phyloP scores from a whole-genome alignment of 1,140 invertebrate genomes.

The Diachasmimorpha longicaudata region DNA sequence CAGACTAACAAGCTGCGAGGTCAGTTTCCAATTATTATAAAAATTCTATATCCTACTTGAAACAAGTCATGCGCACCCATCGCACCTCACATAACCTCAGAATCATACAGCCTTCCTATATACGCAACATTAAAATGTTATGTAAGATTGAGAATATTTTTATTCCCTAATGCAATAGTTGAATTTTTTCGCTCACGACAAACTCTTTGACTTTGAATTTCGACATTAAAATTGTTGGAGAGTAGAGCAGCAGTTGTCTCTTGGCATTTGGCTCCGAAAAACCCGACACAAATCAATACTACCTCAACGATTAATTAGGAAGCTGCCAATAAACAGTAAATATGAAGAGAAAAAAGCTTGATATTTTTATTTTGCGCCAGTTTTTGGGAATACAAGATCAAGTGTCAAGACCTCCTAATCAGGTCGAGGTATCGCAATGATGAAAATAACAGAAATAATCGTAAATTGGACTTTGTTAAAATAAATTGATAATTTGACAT shows the following conservation, averaged over 20 bases:
- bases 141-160: conserved; percentile 25
- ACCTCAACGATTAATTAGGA: no score
- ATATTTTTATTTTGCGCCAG: no score
- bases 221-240: not conserved
- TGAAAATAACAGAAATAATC: not conserved
- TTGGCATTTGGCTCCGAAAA: no score
- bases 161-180: not conserved
- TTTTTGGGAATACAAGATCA: no score
- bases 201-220: not conserved
- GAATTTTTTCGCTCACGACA: not conserved
- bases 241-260: no score
- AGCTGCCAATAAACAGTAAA: no score
- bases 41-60: not conserved
- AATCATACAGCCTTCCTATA: conserved; percentile 5
- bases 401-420: not conserved
- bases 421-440: not conserved
- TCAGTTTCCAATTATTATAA: not conserved
- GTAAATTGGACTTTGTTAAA: not conserved
- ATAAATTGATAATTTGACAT: not conserved
- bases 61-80: conserved; percentile 18
- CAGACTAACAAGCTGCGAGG: no score
- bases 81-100: conserved; percentile 21
- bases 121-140: conserved; percentile 9
- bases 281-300: no score
- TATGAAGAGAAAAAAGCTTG: no score